Evolutionary conservation across 2,797 vertebrate genomes (phyloP), one percentile per base, ranked within the genome.

Genomic region (Arrhamphus sclerolepis): DNA sequence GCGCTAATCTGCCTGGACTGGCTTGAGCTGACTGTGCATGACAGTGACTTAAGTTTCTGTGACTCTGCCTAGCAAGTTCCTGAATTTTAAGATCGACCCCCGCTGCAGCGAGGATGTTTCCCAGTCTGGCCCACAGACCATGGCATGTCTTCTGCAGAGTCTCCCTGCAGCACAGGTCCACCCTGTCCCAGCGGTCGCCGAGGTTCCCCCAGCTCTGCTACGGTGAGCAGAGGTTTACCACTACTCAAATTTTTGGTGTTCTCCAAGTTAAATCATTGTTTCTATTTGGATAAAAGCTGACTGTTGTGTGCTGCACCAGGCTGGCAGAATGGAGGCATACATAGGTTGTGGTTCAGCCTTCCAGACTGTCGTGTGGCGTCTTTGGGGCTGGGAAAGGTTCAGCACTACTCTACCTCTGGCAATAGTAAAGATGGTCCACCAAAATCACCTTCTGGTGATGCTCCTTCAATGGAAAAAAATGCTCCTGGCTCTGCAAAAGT

Each of bases 321-420:
- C 66, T 96, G 94, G 94, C 91, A 92, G 72, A 87, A 62, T 67
- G 83, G 91, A 75, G 56, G 88, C 72, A 61, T 79, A 55, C 93
- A 89, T 48, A 92, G 70, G 47, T 53, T 93, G 29, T 92, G 92
- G 81, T 91, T 81, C 19, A 56, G 89, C 65, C 75, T 92, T 4
- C 90, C 91, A 8, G 92, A 87, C 66, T 85, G 76, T 67, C 87
- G 91, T 20, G 70, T 92, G 42, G 88, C 89, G 4, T 78, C 94
- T 76, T 78, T 91, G 50, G 69, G 91, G 21, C 71, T 90, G 63
- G 89, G 81, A 50, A 94, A 93, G 85, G 84, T 95, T 28, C 94
- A 95, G 61, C 92, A 92, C 84, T 98, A 94, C 80, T 96, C 93
- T 67, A 89, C 92, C 39, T 93, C 94, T 28, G 86, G 83, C 49